phyloP scores from a whole-genome alignment of 2,797 vertebrate genomes.

The Tiaroga cobitis region DNA sequence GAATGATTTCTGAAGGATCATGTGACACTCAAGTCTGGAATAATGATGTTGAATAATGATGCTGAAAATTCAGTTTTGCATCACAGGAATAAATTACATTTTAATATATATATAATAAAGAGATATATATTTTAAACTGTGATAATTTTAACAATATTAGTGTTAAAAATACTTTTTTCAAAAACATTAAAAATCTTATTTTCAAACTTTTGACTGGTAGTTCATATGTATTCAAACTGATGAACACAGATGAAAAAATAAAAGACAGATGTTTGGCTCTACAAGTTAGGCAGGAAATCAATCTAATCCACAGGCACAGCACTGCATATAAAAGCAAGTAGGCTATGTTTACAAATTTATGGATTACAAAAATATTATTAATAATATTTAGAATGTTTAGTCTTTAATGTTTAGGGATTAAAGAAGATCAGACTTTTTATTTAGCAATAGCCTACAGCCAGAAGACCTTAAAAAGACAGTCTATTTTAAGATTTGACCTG shows the following conservation, averaged over 20 bases:
- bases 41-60: not conserved
- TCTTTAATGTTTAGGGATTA: too few relatives aligned
- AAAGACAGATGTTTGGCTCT: not conserved
- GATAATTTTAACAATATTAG: not conserved
- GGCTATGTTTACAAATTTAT: not conserved
- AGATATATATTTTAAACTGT: not conserved
- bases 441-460: constrained; percentile 2
- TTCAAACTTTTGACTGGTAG: not conserved
- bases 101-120: not conserved
- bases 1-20: not conserved
- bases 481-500: constrained; percentile 36
- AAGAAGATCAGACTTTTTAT: not conserved
- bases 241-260: not conserved
- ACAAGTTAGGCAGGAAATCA: not conserved
- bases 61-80: not conserved
- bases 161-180: not conserved
- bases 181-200: not conserved
- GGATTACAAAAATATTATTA: not conserved
- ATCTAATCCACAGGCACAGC: not conserved
- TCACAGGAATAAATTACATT: not conserved
- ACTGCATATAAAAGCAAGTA: not conserved
- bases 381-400: too few relatives aligned
- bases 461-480: constrained; percentile 11
- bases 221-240: not conserved
- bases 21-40: not conserved